These are phyloP conservation scores for Syrrhaptes paradoxus DNA, from an alignment of 2,113 vertebrate genomes.

Conservation along the genomic window DNA sequence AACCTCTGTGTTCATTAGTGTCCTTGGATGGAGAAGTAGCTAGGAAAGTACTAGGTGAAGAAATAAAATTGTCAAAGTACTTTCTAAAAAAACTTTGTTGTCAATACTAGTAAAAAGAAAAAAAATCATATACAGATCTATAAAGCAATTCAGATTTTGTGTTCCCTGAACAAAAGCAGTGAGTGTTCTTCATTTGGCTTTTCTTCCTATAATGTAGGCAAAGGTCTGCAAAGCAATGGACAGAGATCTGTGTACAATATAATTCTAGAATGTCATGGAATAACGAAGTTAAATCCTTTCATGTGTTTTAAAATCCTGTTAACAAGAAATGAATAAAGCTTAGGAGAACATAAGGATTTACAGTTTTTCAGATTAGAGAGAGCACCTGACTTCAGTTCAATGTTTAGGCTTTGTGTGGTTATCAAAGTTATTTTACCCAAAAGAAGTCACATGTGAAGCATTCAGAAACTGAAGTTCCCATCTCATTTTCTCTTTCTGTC, in stretches of 20 bases:
- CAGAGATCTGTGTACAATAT: background rate
- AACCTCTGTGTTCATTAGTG: background rate
- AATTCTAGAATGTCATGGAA: background rate
- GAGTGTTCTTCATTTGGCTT: background rate
- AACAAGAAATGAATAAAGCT: background rate
- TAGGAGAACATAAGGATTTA: background rate
- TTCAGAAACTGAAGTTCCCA: background rate
- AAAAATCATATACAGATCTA: background rate
- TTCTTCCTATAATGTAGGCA: background rate
- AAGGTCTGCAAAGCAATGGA: background rate
- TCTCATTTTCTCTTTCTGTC: conserved; percentile 1
- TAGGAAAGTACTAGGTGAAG: background rate
- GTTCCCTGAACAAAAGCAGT: background rate
- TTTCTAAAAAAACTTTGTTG: background rate
- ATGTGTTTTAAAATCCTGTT: background rate
- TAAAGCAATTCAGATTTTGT: background rate
- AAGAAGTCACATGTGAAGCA: background rate
- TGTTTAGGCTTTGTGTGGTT: background rate
- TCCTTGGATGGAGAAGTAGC: background rate
- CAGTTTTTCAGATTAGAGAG: background rate
- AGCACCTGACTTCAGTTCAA: background rate
- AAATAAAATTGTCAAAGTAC: background rate
- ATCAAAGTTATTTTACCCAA: background rate
- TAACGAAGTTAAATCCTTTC: background rate
- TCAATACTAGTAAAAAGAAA: background rate